Evolutionary conservation across 2,888 invertebrate species (phyloP).

Genomic region (Mythimna pallens): DNA sequence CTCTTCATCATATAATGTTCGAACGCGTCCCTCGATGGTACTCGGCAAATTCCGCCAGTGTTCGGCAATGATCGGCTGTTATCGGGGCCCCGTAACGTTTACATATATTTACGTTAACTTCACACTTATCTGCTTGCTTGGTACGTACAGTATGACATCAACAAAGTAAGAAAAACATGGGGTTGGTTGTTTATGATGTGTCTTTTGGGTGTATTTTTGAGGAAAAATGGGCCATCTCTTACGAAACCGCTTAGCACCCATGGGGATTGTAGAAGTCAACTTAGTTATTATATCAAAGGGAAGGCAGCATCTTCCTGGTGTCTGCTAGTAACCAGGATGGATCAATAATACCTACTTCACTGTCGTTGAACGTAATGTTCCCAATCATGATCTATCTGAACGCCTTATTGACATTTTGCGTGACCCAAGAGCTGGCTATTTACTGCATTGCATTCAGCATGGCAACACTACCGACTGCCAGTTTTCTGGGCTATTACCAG

Average conservation of each 20-base stretch:
- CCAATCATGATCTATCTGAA: no score
- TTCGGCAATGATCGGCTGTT: constrained; percentile 46
- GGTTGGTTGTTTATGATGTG: constrained; percentile 7
- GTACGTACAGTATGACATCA: neutral
- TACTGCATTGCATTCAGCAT: no score
- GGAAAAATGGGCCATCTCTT: constrained; percentile 5
- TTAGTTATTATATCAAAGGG: constrained; percentile 1
- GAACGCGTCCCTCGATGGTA: constrained; percentile 39
- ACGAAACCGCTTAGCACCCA: neutral
- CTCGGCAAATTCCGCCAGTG: constrained; percentile 28
- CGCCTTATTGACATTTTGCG: no score
- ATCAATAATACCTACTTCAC: neutral
- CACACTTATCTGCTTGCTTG: constrained; percentile 35
- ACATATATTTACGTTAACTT: constrained; percentile 39
- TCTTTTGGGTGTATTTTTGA: constrained; percentile 19
- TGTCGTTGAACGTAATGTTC: no score
- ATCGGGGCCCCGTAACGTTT: constrained; percentile 41
- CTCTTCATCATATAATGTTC: constrained; percentile 45
- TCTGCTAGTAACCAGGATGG: neutral
- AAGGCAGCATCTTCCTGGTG: neutral
- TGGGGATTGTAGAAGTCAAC: neutral
- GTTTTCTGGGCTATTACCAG: no score
- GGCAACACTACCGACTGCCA: no score
- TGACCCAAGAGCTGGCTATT: no score
- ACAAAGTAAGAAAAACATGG: constrained; percentile 5